Evolutionary conservation across 1,140 invertebrate species (phyloP), one percentile per base, ranked within the genome.

Genomic region (Ceratosolen fusciceps): DNA sequence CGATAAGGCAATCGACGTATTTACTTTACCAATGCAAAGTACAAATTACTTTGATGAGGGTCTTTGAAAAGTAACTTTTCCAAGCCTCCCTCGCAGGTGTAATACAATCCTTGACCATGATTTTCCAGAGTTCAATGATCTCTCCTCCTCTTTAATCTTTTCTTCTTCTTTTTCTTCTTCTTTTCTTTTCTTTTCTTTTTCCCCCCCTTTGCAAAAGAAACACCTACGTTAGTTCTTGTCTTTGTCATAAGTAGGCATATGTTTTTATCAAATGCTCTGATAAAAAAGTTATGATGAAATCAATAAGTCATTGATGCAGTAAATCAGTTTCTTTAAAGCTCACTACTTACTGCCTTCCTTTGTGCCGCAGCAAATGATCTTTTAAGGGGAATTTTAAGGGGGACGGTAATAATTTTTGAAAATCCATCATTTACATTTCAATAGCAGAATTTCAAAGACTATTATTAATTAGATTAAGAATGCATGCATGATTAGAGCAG

Each of bases 241-340:
- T 68, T 77, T 77, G 67, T 77, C 37, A 77, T 58, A 71, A 70
- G 37, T 16, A 70, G 37, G 37, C 54, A 72, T 77, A 47, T 49
- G 67, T 77, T 60, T 77, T 77, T 77, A 72, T 77, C 76, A 62
- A 77, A 67, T 74, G 19, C 26, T 74, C 2, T 68, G 71, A 79
- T 79, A 79, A 74, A 65, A 74, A 60, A 68, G 49, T 56, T 74
- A 39, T 79, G 77, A 74, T 79, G 71, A 79, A 79, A 79, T 79
- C 71, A 74, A 58, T 74, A 79, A 79, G 60, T 79, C 65, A 67
- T 68, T 74, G 52, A 79, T 74, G 37, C 26, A 62, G 43, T 26
- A 74, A 68, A 74, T 67, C 56, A 19, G 54, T 56, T 60, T 21
- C 29, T 29, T 72, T 58, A 49, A 71, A 77, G 54, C 14, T 78